Conservation (phyloP, 2,888 invertebrate genomes). For the Pristionchus maxplancki region DNA sequence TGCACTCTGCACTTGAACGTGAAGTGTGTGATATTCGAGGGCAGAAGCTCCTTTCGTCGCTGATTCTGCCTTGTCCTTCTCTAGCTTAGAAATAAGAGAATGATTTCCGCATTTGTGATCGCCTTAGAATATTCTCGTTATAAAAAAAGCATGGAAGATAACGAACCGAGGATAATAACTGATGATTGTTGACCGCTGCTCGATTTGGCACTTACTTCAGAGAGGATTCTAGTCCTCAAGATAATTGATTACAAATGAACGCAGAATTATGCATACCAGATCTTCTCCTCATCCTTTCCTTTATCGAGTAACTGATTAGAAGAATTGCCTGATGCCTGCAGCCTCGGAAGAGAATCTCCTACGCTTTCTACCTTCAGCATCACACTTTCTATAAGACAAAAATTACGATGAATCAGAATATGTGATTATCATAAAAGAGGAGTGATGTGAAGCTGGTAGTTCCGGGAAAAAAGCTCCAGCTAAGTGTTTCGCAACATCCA, state of each 20-base stretch:
- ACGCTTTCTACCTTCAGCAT: constrained; percentile 49
- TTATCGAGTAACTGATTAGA: constrained; percentile 49
- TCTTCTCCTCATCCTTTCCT: constrained; percentile 50
- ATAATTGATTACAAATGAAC: neutral
- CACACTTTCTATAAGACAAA: neutral
- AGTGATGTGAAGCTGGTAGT: no score
- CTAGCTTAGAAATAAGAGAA: constrained; percentile 69
- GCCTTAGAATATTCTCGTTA: constrained; percentile 55
- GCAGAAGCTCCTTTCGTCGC: constrained; percentile 61
- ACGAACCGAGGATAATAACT: constrained; percentile 49
- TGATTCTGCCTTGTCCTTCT: constrained; percentile 59
- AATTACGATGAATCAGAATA: no score
- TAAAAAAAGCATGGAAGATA: neutral
- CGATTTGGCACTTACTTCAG: constrained; percentile 70
- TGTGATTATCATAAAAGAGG: no score
- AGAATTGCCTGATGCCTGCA: constrained; percentile 51
- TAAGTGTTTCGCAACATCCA: neutral
- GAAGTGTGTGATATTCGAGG: constrained; percentile 73
- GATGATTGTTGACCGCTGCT: constrained; percentile 16
- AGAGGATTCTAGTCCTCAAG: constrained; percentile 68
- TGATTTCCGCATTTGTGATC: constrained; percentile 72
- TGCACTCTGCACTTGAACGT: constrained; percentile 45
- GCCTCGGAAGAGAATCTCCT: constrained; percentile 43
- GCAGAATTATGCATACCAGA: constrained; percentile 19
- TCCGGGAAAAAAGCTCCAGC: no score